A percentile compares a stretch with the other conserved stretches of the same genome.
phyloP scores from a whole-genome alignment of 2,888 invertebrate species.

The Sesia bembeciformis region DNA sequence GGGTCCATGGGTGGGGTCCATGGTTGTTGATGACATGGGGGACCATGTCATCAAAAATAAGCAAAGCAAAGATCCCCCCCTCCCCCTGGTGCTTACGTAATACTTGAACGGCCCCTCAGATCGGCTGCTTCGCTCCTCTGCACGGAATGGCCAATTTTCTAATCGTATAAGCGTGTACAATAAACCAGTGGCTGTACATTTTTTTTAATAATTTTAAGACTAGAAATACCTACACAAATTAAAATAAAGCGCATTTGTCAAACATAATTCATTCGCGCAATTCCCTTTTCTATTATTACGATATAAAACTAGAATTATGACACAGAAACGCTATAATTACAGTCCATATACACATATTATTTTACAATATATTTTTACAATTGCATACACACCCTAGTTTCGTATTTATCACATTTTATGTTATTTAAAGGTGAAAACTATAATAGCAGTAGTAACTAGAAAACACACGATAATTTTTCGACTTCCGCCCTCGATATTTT shows the following conservation, averaged over 20 bases:
- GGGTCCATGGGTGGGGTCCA: too few species aligned
- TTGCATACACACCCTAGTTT: slow-evolving; percentile 37
- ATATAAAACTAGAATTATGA: slow-evolving; percentile 35
- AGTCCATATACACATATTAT: slow-evolving; percentile 36
- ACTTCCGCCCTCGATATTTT: too few species aligned
- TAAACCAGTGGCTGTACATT: too few species aligned
- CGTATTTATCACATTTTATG: slow-evolving; percentile 54
- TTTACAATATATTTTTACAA: slow-evolving; percentile 34
- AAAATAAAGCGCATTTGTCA: slow-evolving; percentile 3
- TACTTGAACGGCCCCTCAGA: too few species aligned
- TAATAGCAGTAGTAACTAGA: slow-evolving; percentile 33
- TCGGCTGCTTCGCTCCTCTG: too few species aligned
- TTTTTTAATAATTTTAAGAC: neutral
- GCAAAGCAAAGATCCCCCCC: too few species aligned
- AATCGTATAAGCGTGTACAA: too few species aligned
- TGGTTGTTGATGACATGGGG: too few species aligned
- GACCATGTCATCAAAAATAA: too few species aligned
- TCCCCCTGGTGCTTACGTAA: too few species aligned
- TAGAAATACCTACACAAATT: slow-evolving; percentile 2
- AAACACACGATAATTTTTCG: slow-evolving; percentile 16
- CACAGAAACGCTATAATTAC: slow-evolving; percentile 41
- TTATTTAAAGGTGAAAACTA: slow-evolving; percentile 30
- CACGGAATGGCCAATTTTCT: too few species aligned
- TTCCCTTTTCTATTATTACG: neutral
- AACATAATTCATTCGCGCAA: slow-evolving; percentile 1